Evolutionary conservation across 1,140 invertebrate genomes (phyloP), one percentile per base, ranked within the genome.

Genomic region (Drosophila oshimai): DNA sequence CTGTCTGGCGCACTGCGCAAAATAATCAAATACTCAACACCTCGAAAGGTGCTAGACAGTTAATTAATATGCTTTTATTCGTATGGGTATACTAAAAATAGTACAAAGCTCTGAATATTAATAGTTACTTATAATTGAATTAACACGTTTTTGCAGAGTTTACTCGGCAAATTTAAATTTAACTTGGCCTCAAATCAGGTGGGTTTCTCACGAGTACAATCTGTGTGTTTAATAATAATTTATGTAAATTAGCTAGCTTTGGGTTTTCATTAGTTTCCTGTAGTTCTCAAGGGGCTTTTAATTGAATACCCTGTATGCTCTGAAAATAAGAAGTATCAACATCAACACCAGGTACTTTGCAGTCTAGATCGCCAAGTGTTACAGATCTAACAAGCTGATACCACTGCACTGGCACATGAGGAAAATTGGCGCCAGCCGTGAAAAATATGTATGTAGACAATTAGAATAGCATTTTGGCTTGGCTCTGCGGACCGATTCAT

Each of bases 371-470:
- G 13, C 28, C 22, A 44, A 46, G 28, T 28, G 22, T 36, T n/a
- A 9, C 20, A 17, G 29, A 22, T 7, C 33, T 51, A 26, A 37
- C 51, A 47, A 10, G 22, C 17, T 42, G 44, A 22, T 34, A 45
- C 26, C 33, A 12, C 29, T n/a, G n/a, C n/a, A 34, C 13, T 55
- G 29, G 29, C 47, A 22, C 31, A 54, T 22, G 49, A 73, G 44
- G 58, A 75, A 50, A 81, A 55, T 61, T 81, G 77, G 77, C 77
- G 77, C 77, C 77, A 76, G 71, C 61, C 67, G 36, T 71, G 28
- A 75, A 58, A 79, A 81, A 72, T 72, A 76, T 80, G 65, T 72
- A 76, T 80, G 65, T 53, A 69, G 58, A 64, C 65, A 80, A 80
- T 67, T 76, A 80, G 57, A 81, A 81, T 72, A 65, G 39, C 41